Conservation (phyloP, 2,888 invertebrate species). For the Phaedon cochleariae region DNA sequence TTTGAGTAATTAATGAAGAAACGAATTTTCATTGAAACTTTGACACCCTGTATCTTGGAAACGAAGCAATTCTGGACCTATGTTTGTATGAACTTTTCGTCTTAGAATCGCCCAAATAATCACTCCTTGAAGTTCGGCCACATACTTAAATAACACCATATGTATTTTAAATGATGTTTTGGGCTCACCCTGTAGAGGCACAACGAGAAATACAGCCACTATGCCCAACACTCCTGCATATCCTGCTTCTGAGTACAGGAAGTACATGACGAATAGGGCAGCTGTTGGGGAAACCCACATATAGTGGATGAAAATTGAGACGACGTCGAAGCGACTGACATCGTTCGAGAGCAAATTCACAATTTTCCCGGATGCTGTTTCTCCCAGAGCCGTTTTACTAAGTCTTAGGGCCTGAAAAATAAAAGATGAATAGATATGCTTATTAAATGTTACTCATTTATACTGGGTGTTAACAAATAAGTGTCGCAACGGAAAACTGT, state of each 20-base stretch:
- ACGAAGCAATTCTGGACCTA: too few species aligned
- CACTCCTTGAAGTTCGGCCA: too few species aligned
- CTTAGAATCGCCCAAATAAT: too few species aligned
- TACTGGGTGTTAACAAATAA: too few species aligned
- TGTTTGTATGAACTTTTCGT: too few species aligned
- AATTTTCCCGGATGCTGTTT: constrained; percentile 87
- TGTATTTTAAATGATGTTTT: too few species aligned
- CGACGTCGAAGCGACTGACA: constrained; percentile 89
- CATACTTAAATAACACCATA: too few species aligned
- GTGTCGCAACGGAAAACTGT: too few species aligned
- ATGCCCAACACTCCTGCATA: constrained; percentile 81
- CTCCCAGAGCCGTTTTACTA: constrained; percentile 74
- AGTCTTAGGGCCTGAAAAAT: constrained; percentile 71
- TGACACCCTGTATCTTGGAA: too few species aligned
- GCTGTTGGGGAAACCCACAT: constrained; percentile 85
- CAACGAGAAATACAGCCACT: constrained; percentile 76
- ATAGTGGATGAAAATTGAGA: constrained; percentile 84
- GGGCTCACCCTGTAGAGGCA: constrained; percentile 81
- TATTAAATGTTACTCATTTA: too few species aligned
- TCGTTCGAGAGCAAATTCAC: constrained; percentile 95
- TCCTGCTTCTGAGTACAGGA: constrained; percentile 80
- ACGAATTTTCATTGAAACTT: too few species aligned
- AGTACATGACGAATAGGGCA: constrained; percentile 75
- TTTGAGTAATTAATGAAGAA: too few species aligned
- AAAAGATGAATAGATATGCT: neutral